Evolutionary conservation across 2,113 vertebrate genomes (phyloP), one percentile per base, ranked within the genome.

Genomic region (Thomomys bottae): DNA sequence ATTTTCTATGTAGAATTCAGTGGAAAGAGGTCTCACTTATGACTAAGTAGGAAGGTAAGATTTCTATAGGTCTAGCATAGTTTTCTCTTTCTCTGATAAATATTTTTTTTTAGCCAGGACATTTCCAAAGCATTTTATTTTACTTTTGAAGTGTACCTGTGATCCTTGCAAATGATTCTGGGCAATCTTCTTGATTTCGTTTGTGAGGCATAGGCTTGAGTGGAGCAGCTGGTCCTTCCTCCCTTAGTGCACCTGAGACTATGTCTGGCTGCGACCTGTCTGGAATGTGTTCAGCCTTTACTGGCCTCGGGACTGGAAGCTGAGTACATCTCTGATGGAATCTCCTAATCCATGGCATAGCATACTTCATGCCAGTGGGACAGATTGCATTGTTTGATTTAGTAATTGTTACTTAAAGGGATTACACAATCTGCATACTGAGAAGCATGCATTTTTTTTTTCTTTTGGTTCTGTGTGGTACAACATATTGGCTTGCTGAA

Each of bases 321-420:
- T 85, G 88, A 96, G 94, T 97, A 97, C 30, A 89, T 98, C 95
- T 97, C 92, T 98, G 93, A 96, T 97, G 91, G 93, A 95, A 96
- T 96, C 91, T 95, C 20, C 81, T 95, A 94, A 94, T 96, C 94
- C 87, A 82, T 59, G 87, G 91, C 90, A 92, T 71, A 92, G 78
- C 72, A 89, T 23, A 67, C 93, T 76, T 94, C 84, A 54, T 97
- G 96, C 96, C 96, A 96, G 81, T 96, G 95, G 95, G 96, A 97
- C 97, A 97, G 98, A 97, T 97, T 98, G 97, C 38, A 82, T 97
- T 97, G 95, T 97, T 97, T 97, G 97, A 96, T 10, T 95, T 97
- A 78, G 45, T 98, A 98, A 97, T 98, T 97, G 96, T 98, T 98
- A 95, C 96, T 97, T 98, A 98, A 97, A 96, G 9, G 87, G 96